These are phyloP conservation scores for Polyploca ridens DNA, from an alignment of 2,888 invertebrate species.

Conservation along the genomic window DNA sequence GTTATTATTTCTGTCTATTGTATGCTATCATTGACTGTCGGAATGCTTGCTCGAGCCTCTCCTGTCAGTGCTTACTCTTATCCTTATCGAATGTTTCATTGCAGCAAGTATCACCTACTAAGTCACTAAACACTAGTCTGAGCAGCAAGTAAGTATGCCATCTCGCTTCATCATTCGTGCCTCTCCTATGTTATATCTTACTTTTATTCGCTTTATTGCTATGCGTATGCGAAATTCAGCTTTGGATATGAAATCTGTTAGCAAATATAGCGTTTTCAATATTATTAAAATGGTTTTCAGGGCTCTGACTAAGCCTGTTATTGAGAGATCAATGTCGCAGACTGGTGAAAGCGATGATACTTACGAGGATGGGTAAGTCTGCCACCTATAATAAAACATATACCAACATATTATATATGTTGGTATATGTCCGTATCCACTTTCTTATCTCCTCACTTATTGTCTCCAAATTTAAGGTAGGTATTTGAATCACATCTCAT, in stretches of 20 bases:
- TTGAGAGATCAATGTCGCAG: conserved; percentile 77
- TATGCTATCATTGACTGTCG: conserved; percentile 34
- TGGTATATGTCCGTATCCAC: no score
- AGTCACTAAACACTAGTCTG: conserved; percentile 81
- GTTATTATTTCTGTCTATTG: conserved; percentile 18
- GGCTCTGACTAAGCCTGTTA: conserved; percentile 86
- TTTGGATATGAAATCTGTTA: background rate
- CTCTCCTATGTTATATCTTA: conserved; percentile 25
- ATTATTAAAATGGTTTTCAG: conserved; percentile 46
- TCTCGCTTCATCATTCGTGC: conserved; percentile 27
- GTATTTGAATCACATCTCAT: no score
- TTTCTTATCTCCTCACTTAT: no score
- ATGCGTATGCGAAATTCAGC: conserved; percentile 40
- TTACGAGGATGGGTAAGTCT: conserved; percentile 86
- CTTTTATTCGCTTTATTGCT: conserved; percentile 54
- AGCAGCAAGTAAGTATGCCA: conserved; percentile 75
- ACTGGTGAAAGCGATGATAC: conserved; percentile 83
- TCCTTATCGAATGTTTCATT: conserved; percentile 78
- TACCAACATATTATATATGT: no score
- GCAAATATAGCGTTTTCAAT: conserved; percentile 13
- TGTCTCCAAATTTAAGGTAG: no score
- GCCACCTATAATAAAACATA: no score
- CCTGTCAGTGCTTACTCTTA: conserved; percentile 72
- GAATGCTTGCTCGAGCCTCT: conserved; percentile 57
- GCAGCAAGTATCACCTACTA: conserved; percentile 83